phyloP scores from a whole-genome alignment of 2,113 vertebrate species.

The Pituophis catenifer region DNA sequence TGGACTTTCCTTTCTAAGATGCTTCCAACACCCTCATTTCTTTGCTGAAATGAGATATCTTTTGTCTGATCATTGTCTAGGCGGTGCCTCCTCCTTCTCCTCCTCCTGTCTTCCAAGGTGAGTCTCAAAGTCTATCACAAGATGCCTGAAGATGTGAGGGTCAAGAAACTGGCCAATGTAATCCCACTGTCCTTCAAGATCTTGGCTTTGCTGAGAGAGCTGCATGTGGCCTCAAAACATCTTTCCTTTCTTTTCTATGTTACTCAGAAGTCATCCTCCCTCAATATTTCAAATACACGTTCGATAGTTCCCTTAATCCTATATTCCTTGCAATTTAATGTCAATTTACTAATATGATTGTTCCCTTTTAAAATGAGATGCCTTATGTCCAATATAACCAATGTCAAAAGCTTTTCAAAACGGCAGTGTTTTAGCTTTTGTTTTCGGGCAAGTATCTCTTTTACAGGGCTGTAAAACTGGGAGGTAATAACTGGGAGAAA shows the following conservation, averaged over 20 bases:
- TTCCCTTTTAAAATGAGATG: conserved; percentile 52
- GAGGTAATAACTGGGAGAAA: conserved; percentile 59
- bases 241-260: not conserved
- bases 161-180: not conserved
- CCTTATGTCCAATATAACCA: conserved; percentile 65
- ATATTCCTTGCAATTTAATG: conserved; percentile 38
- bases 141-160: not conserved
- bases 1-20: not conserved
- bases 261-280: not conserved
- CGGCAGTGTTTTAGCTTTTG: conserved; percentile 63
- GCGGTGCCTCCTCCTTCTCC: not conserved
- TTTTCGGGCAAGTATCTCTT: conserved; percentile 46
- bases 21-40: not conserved
- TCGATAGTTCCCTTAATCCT: conserved; percentile 41
- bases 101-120: not conserved
- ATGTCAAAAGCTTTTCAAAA: conserved; percentile 62
- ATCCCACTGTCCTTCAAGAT: not conserved
- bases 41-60: not conserved
- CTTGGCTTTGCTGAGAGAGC: not conserved
- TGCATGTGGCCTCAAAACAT: not conserved
- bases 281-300: not conserved
- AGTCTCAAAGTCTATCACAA: not conserved
- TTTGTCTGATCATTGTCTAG: not conserved
- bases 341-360: conserved; percentile 53
- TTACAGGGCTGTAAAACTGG: conserved; percentile 61